These are phyloP conservation scores for Lanius collurio DNA, from an alignment of 2,113 vertebrate species.

Conservation along the genomic window DNA sequence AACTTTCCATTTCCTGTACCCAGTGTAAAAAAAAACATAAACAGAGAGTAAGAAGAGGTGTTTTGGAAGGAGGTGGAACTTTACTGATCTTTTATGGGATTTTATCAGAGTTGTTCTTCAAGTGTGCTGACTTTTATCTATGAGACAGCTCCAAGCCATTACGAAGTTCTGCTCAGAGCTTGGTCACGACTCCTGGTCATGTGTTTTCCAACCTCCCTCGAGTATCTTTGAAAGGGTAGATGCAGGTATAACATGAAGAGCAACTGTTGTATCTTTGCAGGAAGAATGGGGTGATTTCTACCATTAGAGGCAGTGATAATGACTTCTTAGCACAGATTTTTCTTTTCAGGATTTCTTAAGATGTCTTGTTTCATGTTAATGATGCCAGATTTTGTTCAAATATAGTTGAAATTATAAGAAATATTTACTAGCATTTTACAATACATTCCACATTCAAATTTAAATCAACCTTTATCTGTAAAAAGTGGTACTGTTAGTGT, in stretches of 20 bases:
- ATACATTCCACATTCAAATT: not conserved
- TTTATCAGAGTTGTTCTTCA: not conserved
- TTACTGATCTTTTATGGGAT: not conserved
- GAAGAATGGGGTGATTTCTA: not conserved
- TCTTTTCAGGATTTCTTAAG: not conserved
- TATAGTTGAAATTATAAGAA: not conserved
- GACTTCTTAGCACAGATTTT: not conserved
- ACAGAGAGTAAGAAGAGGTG: not conserved
- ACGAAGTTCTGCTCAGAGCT: not conserved
- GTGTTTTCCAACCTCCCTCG: not conserved
- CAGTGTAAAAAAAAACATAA: not conserved
- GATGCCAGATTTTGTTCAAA: not conserved
- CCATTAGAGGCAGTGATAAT: not conserved
- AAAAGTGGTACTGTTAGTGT: not conserved
- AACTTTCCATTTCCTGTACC: not conserved
- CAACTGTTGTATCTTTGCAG: not conserved
- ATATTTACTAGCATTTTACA: not conserved
- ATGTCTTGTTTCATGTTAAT: not conserved
- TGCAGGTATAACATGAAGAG: not conserved
- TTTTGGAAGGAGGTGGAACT: not conserved
- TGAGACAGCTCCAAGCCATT: not conserved
- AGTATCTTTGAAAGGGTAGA: not conserved
- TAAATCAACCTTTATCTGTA: not conserved
- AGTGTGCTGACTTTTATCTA: rapidly evolving
- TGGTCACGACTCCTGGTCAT: not conserved